Percentiles rank a stretch among this genome's conserved stretches.
Evolutionary conservation across 2,797 vertebrate species (phyloP).

Genomic region (Pantherophis vulpinus): DNA sequence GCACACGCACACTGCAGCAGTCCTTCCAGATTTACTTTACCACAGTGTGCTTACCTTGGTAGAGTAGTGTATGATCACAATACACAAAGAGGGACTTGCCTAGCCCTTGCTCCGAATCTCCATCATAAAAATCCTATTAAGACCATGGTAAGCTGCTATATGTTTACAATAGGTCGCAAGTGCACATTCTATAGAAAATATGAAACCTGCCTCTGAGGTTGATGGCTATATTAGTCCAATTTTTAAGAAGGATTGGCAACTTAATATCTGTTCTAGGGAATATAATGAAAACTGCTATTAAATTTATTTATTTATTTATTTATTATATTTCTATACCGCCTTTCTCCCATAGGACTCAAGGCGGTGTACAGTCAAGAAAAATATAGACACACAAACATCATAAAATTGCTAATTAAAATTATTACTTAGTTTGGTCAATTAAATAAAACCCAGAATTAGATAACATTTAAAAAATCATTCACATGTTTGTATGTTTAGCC

Average conservation of each 20-base stretch:
- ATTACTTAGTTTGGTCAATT: too few species aligned
- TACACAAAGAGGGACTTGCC: background rate
- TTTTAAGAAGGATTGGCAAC: background rate
- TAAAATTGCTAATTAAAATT: too few species aligned
- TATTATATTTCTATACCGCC: too few species aligned
- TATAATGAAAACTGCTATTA: background rate
- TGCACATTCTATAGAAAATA: background rate
- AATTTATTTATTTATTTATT: too few species aligned
- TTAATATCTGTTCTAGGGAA: background rate
- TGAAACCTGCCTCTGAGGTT: background rate
- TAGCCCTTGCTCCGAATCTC: background rate
- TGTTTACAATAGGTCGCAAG: background rate
- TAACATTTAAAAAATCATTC: too few species aligned
- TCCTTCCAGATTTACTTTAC: background rate
- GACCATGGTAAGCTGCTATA: background rate
- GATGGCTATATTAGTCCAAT: background rate
- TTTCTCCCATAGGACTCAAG: too few species aligned
- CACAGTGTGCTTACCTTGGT: background rate
- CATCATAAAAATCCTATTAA: background rate
- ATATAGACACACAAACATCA: too few species aligned
- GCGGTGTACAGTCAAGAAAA: too few species aligned
- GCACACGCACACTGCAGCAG: background rate
- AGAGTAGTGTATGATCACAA: background rate
- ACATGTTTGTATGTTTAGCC: too few species aligned
- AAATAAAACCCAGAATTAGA: too few species aligned